Evolutionary conservation across 2,888 invertebrate genomes (phyloP).

Genomic region (Xanthia togata): DNA sequence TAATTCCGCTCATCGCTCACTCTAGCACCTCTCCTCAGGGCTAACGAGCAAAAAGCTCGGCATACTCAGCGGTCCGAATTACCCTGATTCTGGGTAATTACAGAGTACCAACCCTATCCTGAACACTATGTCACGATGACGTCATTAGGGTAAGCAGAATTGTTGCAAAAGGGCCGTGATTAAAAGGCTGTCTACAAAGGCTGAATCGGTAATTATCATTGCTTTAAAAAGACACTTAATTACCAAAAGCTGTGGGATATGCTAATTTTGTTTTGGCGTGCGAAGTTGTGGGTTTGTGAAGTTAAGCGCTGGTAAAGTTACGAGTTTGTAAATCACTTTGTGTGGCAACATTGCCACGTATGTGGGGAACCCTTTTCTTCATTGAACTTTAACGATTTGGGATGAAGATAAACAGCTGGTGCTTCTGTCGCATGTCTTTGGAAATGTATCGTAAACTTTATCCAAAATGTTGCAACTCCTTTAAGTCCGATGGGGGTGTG

Average conservation of each 20-base stretch:
- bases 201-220: slow-evolving; percentile 70
- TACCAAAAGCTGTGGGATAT: slow-evolving; percentile 56
- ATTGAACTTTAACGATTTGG: slow-evolving; percentile 33
- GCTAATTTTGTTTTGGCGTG: slow-evolving; percentile 55
- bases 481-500: neutral
- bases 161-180: slow-evolving; percentile 75
- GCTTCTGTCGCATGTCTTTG: neutral
- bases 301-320: slow-evolving; percentile 36
- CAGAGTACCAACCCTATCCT: slow-evolving; percentile 82
- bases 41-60: slow-evolving; percentile 87
- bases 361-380: slow-evolving; percentile 20
- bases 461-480: neutral
- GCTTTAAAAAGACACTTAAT: slow-evolving; percentile 67
- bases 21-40: slow-evolving; percentile 56
- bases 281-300: slow-evolving; percentile 31
- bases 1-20: slow-evolving; percentile 35
- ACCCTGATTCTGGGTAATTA: slow-evolving; percentile 89
- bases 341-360: slow-evolving; percentile 27
- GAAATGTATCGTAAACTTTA: neutral
- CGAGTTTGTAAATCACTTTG: slow-evolving; percentile 40
- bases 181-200: slow-evolving; percentile 69
- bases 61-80: slow-evolving; percentile 84
- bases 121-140: slow-evolving; percentile 88
- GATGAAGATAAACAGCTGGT: slow-evolving; percentile 18
- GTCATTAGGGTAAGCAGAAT: slow-evolving; percentile 88